A percentile compares a stretch with the other conserved stretches of the same genome.
Conservation (phyloP, 2,113 vertebrate genomes). For the Mellivora capensis region DNA sequence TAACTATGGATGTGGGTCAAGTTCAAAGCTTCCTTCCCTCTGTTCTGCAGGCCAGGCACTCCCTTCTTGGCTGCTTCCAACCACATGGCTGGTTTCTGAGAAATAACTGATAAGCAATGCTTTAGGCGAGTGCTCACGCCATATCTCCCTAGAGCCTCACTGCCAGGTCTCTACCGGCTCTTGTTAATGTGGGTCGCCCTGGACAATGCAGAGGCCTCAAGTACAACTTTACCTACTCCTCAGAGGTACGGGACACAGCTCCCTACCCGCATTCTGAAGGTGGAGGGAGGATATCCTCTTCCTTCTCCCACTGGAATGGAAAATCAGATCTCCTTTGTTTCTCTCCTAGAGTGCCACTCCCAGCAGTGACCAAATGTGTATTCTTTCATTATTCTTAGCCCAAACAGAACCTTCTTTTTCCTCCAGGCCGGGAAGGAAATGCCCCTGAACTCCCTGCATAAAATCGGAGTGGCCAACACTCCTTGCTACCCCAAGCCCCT, state of each 20-base stretch:
- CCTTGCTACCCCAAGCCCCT: not conserved
- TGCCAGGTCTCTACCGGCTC: not conserved
- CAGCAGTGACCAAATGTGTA: not conserved
- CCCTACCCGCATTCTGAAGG: no score
- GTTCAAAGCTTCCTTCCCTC: not conserved
- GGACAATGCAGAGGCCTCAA: not conserved
- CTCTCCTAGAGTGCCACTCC: not conserved
- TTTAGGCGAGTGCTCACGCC: not conserved
- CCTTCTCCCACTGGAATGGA: not conserved
- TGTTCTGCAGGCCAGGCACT: not conserved
- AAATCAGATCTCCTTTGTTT: not conserved
- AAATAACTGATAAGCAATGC: not conserved
- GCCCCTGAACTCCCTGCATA: not conserved
- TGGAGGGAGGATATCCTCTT: not conserved
- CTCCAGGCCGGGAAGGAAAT: not conserved
- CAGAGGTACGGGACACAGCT: not conserved
- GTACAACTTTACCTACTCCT: not conserved
- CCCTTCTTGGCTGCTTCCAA: not conserved
- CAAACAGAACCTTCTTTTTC: not conserved
- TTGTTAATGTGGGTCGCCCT: not conserved
- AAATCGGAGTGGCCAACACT: not conserved
- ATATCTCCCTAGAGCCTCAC: not conserved
- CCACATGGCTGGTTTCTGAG: conserved; percentile 10
- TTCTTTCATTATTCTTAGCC: not conserved
- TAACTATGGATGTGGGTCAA: not conserved